These are phyloP conservation scores for Charanyca ferruginea DNA, from an alignment of 2,888 invertebrate species.

Conservation along the genomic window DNA sequence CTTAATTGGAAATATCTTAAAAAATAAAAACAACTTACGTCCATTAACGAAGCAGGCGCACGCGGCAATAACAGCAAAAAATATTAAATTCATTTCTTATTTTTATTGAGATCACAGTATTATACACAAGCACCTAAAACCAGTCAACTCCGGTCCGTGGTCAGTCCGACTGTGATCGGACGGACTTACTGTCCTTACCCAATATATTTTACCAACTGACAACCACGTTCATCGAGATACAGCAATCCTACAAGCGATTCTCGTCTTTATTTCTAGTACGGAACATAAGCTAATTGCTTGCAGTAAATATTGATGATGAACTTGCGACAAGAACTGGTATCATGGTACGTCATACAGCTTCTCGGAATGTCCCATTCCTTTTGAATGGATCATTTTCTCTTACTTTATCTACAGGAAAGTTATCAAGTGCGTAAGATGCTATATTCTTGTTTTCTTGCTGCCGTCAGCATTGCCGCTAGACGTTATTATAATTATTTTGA, in stretches of 20 bases:
- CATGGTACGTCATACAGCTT: conserved; percentile 43
- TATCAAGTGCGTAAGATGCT: no score
- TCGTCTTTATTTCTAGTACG: background rate
- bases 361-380: conserved; percentile 44
- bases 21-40: conserved; percentile 64
- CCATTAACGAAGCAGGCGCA: conserved; percentile 62
- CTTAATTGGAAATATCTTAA: background rate
- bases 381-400: no score
- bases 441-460: no score
- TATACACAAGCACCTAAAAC: conserved; percentile 41
- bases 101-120: conserved; percentile 51
- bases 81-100: conserved; percentile 49
- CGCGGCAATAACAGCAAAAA: conserved; percentile 54
- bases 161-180: conserved; percentile 48
- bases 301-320: conserved; percentile 17
- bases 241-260: conserved; percentile 5
- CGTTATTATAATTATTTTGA: no score
- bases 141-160: conserved; percentile 42
- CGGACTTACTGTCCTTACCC: conserved; percentile 9
- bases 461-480: no score
- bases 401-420: no score
- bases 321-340: conserved; percentile 27
- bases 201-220: conserved; percentile 42
- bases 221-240: conserved; percentile 1
- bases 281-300: conserved; percentile 6